phyloP scores from a whole-genome alignment of 2,888 invertebrate species.

The Aporophyla lueneburgensis region DNA sequence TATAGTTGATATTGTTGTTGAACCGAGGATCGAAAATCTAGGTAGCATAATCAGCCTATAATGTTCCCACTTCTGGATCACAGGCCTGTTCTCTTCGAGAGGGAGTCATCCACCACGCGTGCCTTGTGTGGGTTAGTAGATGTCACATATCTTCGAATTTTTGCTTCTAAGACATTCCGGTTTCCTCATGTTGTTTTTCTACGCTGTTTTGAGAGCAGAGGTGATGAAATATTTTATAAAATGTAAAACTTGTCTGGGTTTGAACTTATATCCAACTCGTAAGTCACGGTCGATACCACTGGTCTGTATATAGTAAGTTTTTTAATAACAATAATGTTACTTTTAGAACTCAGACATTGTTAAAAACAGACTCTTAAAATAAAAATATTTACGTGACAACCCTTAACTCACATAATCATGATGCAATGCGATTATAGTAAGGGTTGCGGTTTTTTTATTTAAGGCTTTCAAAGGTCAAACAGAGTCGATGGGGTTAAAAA shows the following conservation, averaged over 20 bases:
- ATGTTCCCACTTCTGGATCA: neutral
- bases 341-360: neutral
- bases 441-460: conserved; percentile 44
- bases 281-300: too few relatives aligned
- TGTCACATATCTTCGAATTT: neutral
- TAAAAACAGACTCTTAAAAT: neutral
- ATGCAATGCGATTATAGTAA: conserved; percentile 26
- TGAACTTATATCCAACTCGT: too few relatives aligned
- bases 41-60: neutral
- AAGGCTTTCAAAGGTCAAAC: conserved; percentile 29
- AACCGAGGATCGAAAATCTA: too few relatives aligned
- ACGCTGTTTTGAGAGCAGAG: too few relatives aligned
- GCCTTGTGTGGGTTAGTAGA: neutral
- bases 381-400: conserved; percentile 15
- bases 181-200: too few relatives aligned
- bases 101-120: too few relatives aligned
- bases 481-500: conserved; percentile 26
- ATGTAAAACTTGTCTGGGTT: too few relatives aligned
- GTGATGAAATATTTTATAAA: too few relatives aligned
- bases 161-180: neutral
- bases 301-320: too few relatives aligned
- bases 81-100: too few relatives aligned
- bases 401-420: conserved; percentile 30
- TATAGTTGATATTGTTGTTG: too few relatives aligned
- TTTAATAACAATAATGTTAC: too few relatives aligned